Base-by-base conservation (phyloP, 2,888 invertebrate species). In the Synergus itoensis region DNA sequence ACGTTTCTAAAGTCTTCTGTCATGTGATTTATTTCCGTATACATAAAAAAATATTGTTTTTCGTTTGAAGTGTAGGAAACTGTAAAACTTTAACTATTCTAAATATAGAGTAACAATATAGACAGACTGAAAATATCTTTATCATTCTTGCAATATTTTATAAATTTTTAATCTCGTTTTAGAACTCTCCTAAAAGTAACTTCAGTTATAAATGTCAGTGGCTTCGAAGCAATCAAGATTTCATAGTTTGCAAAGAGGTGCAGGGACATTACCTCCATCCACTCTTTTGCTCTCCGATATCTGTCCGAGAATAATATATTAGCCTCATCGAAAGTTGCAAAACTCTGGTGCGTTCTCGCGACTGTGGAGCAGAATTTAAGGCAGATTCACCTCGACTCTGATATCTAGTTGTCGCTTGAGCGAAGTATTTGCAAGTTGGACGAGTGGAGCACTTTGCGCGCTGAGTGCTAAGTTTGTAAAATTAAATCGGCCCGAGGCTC, bases 401-500 rank as follows among this genome's bases (percentile, higher is more conserved):
- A 67, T 67, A 21, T 40, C 65, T 65, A 73, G 80, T 79, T 82
- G 82, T 73, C 77, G 77, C 78, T 80, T n/a, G n/a, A 57, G 11
- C 57, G 2, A 57, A 57, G 57, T 57, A 57, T 57, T 57, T 57
- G 57, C 57, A 57, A 57, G 57, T 57, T 57, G 57, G 18, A 57
- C 67, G 69, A 80, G 79, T 76, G 79, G 79, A 80, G 79, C 76
- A 82, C 82, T 82, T 78, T 76, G 67, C 73, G 65, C 78, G 73
- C 43, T 45, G 77, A 80, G 82, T 80, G 77, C 62, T 80, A 82
- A 82, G 80, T 82, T 82, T 67, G 80, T 80, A 77, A 79, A 82
- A 82, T 82, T 82, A 80, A 82, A 82, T 79, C 78, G 82, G 79
- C 80, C 80, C 69, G 43, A 11, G 40, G 41, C 41, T 65, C 41